phyloP scores from a whole-genome alignment of 2,113 vertebrate species.

The Syngnathus scovelli region DNA sequence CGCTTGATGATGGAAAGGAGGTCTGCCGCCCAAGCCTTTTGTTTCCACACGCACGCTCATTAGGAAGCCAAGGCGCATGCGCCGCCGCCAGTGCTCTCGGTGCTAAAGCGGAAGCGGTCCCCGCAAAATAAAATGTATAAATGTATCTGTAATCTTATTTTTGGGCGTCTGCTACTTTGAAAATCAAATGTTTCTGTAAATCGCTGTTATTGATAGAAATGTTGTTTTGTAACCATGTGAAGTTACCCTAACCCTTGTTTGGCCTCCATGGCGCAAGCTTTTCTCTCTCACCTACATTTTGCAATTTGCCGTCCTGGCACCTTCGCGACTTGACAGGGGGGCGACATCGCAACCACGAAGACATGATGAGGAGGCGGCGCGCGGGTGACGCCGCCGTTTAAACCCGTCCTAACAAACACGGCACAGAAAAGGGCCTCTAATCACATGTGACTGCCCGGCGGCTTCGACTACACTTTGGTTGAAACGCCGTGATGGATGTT shows the following conservation, averaged over 20 bases:
- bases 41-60: constrained; percentile 75
- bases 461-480: constrained; percentile 46
- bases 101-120: too few species aligned
- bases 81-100: constrained; percentile 1
- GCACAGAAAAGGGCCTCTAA: constrained; percentile 49
- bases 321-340: constrained; percentile 54
- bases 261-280: constrained; percentile 65
- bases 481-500: constrained; percentile 56
- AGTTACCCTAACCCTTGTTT: constrained; percentile 62
- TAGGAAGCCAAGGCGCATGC: constrained; percentile 63
- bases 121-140: too few species aligned
- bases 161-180: too few species aligned
- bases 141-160: too few species aligned
- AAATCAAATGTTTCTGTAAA: too few species aligned
- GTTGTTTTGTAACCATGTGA: too few species aligned
- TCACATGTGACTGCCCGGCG: constrained; percentile 44
- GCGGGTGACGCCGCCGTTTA: constrained; percentile 61
- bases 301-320: constrained; percentile 51
- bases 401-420: constrained; percentile 34
- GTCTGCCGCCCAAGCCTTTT: constrained; percentile 75
- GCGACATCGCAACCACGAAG: constrained; percentile 35
- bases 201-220: too few species aligned
- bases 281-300: constrained; percentile 45
- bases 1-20: constrained; percentile 14
- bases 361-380: constrained; percentile 47